These are phyloP conservation scores for Diprion similis DNA, from an alignment of 1,140 invertebrate genomes.

Conservation along the genomic window DNA sequence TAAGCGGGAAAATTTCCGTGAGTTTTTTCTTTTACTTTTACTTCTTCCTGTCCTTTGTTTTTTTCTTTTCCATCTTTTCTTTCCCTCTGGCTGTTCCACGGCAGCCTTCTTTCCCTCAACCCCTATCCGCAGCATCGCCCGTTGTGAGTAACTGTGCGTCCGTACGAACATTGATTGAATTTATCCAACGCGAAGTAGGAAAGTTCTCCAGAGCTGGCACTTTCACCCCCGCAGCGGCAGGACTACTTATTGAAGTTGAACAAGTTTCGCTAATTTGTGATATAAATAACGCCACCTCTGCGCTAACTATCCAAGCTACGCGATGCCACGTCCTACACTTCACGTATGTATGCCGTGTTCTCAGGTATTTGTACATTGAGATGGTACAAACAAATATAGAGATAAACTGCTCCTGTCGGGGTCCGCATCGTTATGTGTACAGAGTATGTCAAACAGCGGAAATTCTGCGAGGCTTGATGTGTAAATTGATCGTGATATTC, in stretches of 20 bases:
- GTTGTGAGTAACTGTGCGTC: neutral
- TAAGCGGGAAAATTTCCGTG: too few relatives aligned
- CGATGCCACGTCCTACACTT: too few relatives aligned
- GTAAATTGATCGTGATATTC: too few relatives aligned
- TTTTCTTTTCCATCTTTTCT: neutral
- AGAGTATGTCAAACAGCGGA: too few relatives aligned
- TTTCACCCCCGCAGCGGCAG: neutral
- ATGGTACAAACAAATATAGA: too few relatives aligned
- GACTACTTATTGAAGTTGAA: neutral
- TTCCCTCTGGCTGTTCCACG: slow-evolving; percentile 20
- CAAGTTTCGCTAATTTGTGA: neutral
- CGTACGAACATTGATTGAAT: slow-evolving; percentile 4
- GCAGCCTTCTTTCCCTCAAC: neutral
- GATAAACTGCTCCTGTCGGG: too few relatives aligned
- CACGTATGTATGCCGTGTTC: too few relatives aligned
- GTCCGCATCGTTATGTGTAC: too few relatives aligned
- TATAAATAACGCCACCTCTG: neutral
- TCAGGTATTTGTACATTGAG: too few relatives aligned
- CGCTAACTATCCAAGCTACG: neutral
- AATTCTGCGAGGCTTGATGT: too few relatives aligned
- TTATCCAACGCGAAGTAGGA: neutral
- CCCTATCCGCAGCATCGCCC: neutral
- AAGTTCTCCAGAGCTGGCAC: neutral
- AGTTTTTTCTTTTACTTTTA: neutral
- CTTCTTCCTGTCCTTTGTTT: slow-evolving; percentile 4